Conservation (phyloP, 2,113 vertebrate species). For the Channa maculata region DNA sequence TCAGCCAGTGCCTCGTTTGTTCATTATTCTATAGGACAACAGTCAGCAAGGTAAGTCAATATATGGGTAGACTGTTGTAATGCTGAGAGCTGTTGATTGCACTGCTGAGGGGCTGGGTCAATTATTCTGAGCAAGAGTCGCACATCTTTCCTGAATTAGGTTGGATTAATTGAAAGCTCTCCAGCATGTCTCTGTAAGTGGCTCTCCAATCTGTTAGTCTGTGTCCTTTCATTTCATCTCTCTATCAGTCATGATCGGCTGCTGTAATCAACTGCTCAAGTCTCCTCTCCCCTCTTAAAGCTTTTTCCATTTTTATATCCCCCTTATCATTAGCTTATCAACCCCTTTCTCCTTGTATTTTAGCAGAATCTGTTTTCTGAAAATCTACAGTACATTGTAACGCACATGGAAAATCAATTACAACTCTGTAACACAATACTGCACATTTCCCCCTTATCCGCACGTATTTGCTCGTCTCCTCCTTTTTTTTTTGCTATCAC, state of each 20-base stretch:
- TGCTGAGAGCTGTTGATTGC: slow-evolving; percentile 68
- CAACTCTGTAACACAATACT: slow-evolving; percentile 66
- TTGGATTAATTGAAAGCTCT: slow-evolving; percentile 76
- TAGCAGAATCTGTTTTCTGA: slow-evolving; percentile 58
- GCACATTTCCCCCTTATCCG: slow-evolving; percentile 57
- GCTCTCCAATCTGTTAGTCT: slow-evolving; percentile 64
- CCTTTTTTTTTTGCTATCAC: slow-evolving; percentile 28
- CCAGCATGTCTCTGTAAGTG: slow-evolving; percentile 60
- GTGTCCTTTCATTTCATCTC: slow-evolving; percentile 51
- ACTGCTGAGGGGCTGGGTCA: slow-evolving; percentile 67
- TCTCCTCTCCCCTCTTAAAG: slow-evolving; percentile 57
- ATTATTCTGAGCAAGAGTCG: slow-evolving; percentile 66
- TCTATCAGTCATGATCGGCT: slow-evolving; percentile 64
- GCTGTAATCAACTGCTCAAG: slow-evolving; percentile 62
- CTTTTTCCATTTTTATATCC: slow-evolving; percentile 73
- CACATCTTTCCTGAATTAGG: slow-evolving; percentile 67
- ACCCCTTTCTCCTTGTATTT: slow-evolving; percentile 56
- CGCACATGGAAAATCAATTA: slow-evolving; percentile 82
- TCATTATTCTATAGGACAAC: slow-evolving; percentile 47
- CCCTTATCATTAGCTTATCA: slow-evolving; percentile 71
- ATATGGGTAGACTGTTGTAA: slow-evolving; percentile 60
- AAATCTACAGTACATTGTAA: slow-evolving; percentile 62
- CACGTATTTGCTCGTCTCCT: slow-evolving; percentile 31
- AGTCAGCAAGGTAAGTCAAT: slow-evolving; percentile 48
- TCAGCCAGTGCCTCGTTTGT: slow-evolving; percentile 9